A percentile compares a stretch with the other conserved stretches of the same genome.
These are phyloP conservation scores for Hydrophis major DNA, from an alignment of 2,797 vertebrate species.

Conservation along the genomic window DNA sequence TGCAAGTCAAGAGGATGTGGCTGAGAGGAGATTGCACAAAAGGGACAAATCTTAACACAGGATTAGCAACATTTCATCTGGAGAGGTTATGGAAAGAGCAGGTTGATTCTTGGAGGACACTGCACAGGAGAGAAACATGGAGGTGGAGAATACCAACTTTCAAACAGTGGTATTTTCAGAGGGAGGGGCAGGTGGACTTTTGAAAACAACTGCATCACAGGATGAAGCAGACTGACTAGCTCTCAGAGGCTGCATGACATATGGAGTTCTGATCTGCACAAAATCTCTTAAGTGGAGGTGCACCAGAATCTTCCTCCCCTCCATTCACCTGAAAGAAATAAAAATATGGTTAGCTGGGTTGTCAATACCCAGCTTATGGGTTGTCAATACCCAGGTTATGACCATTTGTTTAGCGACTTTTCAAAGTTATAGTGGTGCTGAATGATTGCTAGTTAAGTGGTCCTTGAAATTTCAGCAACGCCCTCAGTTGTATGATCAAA, in stretches of 20 bases:
- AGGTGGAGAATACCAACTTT: background rate
- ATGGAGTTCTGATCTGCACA: constrained; percentile 84
- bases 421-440: background rate
- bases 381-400: background rate
- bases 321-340: constrained; percentile 62
- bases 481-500: background rate
- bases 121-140: background rate
- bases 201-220: background rate
- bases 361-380: background rate
- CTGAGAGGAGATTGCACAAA: background rate
- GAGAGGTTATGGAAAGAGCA: constrained; percentile 19
- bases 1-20: background rate
- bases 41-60: background rate
- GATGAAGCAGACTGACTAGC: constrained; percentile 73
- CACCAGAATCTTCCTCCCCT: constrained; percentile 84
- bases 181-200: background rate
- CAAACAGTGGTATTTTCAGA: background rate
- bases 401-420: background rate
- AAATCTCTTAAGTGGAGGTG: constrained; percentile 92
- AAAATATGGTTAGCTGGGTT: background rate
- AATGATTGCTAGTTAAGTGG: background rate
- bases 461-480: background rate
- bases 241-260: constrained; percentile 75
- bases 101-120: constrained; percentile 13
- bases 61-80: background rate